These are phyloP conservation scores for Chrysaora quinquecirrha DNA, from an alignment of 30 jellyfish, hydroid and myxozoan species.

Conservation along the genomic window DNA sequence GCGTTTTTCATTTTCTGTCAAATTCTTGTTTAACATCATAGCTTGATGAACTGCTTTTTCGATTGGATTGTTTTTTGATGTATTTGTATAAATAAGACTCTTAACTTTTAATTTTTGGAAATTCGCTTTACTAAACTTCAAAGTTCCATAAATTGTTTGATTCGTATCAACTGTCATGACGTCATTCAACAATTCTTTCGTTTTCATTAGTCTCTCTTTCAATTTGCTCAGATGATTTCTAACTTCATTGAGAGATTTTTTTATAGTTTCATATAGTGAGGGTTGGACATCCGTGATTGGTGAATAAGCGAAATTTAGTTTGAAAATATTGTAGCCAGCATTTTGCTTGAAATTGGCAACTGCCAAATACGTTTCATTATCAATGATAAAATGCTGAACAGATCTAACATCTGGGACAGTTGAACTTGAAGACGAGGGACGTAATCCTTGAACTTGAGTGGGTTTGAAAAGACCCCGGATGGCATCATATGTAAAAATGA, in stretches of 20 bases:
- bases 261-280: slow-evolving; percentile 40
- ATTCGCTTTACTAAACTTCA: slow-evolving; percentile 11
- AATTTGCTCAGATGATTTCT: slow-evolving; percentile 28
- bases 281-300: slow-evolving; percentile 36
- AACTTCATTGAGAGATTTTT: slow-evolving; percentile 28
- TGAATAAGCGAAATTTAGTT: slow-evolving; percentile 32
- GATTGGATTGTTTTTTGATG: slow-evolving; percentile 43
- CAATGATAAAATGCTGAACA: slow-evolving; percentile 51
- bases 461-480: slow-evolving; percentile 84
- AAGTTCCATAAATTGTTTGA: slow-evolving; percentile 38
- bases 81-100: slow-evolving; percentile 34
- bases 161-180: slow-evolving; percentile 48
- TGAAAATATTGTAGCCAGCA: slow-evolving; percentile 77
- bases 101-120: slow-evolving; percentile 23
- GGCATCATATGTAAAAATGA: slow-evolving; percentile 77
- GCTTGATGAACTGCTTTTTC: slow-evolving; percentile 59
- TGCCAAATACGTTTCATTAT: slow-evolving; percentile 59
- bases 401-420: slow-evolving; percentile 86
- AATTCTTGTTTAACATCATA: slow-evolving; percentile 10
- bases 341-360: slow-evolving; percentile 82
- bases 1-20: slow-evolving; percentile 10
- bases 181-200: slow-evolving; percentile 9
- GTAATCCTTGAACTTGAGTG: slow-evolving; percentile 76
- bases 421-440: slow-evolving; percentile 56
- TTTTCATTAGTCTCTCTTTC: slow-evolving; percentile 15